Conservation (phyloP, 2,888 invertebrate species). For the Diloba caeruleocephala region DNA sequence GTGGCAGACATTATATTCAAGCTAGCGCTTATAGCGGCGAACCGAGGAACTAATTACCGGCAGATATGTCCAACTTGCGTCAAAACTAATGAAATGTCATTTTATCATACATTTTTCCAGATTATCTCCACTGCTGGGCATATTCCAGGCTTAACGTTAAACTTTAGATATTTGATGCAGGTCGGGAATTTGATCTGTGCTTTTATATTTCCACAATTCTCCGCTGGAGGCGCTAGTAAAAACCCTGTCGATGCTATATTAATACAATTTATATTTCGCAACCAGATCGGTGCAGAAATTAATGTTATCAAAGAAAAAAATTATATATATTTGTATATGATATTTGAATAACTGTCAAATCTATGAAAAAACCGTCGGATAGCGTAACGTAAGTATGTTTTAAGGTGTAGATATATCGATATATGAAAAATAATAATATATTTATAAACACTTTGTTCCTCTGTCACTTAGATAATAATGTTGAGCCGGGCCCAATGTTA, state of each 20-base stretch:
- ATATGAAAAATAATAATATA: conserved; percentile 35
- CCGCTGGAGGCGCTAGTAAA: conserved; percentile 15
- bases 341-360: conserved; percentile 46
- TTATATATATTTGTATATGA: conserved; percentile 54
- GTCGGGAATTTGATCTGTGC: not conserved
- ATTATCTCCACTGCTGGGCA: too few species aligned
- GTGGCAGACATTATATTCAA: not conserved
- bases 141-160: too few species aligned
- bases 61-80: too few species aligned
- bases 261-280: conserved; percentile 8
- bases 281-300: conserved; percentile 9
- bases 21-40: conserved; percentile 7
- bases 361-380: conserved; percentile 52
- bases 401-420: conserved; percentile 45
- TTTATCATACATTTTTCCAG: too few species aligned
- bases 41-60: too few species aligned
- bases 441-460: conserved; percentile 53
- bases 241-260: not conserved
- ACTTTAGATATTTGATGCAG: too few species aligned
- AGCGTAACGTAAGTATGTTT: conserved; percentile 20
- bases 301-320: conserved; percentile 38
- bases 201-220: not conserved
- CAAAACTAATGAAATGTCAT: too few species aligned
- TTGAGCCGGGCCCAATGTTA: not conserved
- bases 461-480: conserved; percentile 28